phyloP scores from a whole-genome alignment of 2,797 vertebrate species.

The Diceros bicornis region DNA sequence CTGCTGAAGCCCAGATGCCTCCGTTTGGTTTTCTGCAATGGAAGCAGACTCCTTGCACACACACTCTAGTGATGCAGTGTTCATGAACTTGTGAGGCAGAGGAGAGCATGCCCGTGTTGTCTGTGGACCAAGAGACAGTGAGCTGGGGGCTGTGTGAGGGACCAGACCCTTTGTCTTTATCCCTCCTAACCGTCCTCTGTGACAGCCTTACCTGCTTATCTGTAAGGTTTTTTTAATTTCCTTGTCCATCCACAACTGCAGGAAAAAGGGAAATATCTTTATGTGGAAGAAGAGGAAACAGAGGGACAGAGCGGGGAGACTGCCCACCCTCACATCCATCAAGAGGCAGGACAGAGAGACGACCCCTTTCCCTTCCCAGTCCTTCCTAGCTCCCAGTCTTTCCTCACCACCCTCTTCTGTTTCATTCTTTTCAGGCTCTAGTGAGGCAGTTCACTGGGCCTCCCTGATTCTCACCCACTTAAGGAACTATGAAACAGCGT shows the following conservation, averaged over 20 bases:
- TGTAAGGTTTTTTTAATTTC: constrained; percentile 86
- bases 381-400: not conserved
- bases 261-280: constrained; percentile 40
- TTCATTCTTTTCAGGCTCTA: not conserved
- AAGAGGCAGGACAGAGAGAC: not conserved
- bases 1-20: not conserved
- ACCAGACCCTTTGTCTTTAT: not conserved
- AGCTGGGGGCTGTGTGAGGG: not conserved
- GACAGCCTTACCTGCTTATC: constrained; percentile 91
- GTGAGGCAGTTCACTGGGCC: not conserved
- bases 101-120: not conserved
- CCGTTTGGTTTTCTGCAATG: not conserved
- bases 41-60: not conserved
- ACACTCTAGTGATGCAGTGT: not conserved
- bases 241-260: constrained; percentile 91
- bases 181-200: not conserved
- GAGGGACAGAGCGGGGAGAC: not conserved
- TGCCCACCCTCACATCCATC: not conserved
- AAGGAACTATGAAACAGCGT: not conserved
- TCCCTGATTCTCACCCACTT: not conserved
- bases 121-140: not conserved
- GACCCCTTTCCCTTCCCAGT: not conserved
- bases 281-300: not conserved
- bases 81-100: constrained; percentile 2
- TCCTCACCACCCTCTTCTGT: not conserved